phyloP scores from a whole-genome alignment of 1,140 invertebrate species.

The Sitobion miscanthi region DNA sequence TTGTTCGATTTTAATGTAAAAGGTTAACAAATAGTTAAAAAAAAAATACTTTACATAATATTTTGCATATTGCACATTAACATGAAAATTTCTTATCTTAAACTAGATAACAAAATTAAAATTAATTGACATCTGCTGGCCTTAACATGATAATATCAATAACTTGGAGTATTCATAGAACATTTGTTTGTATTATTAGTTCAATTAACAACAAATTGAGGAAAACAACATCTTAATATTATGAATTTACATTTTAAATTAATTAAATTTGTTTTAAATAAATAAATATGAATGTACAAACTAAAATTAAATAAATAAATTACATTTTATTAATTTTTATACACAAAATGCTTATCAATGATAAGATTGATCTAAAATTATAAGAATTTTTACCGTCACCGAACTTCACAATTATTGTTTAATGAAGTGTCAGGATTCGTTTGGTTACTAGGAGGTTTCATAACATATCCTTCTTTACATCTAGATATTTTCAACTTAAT shows the following conservation, averaged over 20 bases:
- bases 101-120: slow-evolving; percentile 57
- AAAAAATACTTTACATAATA: slow-evolving; percentile 54
- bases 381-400: slow-evolving; percentile 67
- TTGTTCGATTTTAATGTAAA: slow-evolving; percentile 56
- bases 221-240: slow-evolving; percentile 55
- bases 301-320: slow-evolving; percentile 53
- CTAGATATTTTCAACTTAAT: slow-evolving; percentile 82
- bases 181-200: slow-evolving; percentile 45
- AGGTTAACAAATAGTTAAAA: slow-evolving; percentile 53
- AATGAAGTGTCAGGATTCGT: slow-evolving; percentile 63
- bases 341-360: slow-evolving; percentile 25
- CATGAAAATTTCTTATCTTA: slow-evolving; percentile 52
- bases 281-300: slow-evolving; percentile 52
- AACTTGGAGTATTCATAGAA: slow-evolving; percentile 55
- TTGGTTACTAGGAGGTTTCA: slow-evolving; percentile 63
- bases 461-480: slow-evolving; percentile 74
- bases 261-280: slow-evolving; percentile 40
- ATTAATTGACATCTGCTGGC: slow-evolving; percentile 56
- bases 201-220: slow-evolving; percentile 48
- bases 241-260: slow-evolving; percentile 45
- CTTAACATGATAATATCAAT: slow-evolving; percentile 52
- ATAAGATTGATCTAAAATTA: slow-evolving; percentile 50
- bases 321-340: slow-evolving; percentile 34
- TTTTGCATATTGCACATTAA: slow-evolving; percentile 55
- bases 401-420: slow-evolving; percentile 84